Conservation (phyloP, 2,888 invertebrate species). For the Siphlonurus alternatus region DNA sequence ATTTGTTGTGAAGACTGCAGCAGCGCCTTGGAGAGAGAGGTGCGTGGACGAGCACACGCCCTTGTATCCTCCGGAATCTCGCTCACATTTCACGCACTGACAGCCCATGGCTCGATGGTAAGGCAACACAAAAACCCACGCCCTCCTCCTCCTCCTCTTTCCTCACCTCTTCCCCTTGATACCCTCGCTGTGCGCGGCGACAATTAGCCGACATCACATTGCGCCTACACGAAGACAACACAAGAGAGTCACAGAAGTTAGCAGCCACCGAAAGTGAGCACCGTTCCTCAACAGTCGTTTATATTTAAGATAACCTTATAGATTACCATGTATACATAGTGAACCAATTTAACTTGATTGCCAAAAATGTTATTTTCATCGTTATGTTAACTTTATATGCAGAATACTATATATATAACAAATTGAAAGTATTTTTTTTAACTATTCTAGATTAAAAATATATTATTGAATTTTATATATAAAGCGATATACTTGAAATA, state of each 20-base stretch:
- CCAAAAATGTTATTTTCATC: neutral
- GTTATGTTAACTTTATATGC: neutral
- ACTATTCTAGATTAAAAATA: too few species aligned
- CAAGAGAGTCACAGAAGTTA: too few species aligned
- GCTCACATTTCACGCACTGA: neutral
- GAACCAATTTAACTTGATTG: neutral
- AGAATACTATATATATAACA: neutral
- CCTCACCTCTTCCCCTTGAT: too few species aligned
- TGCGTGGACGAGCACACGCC: neutral
- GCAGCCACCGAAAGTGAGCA: too few species aligned
- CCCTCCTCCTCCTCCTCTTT: too few species aligned
- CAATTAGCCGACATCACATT: neutral
- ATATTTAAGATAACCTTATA: neutral
- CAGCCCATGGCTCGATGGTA: too few species aligned
- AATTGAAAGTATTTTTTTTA: too few species aligned
- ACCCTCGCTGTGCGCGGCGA: neutral
- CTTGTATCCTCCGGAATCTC: neutral
- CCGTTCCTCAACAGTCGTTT: too few species aligned
- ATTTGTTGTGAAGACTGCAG: neutral
- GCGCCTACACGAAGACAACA: neutral
- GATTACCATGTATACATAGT: neutral
- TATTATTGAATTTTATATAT: too few species aligned
- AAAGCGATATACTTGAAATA: too few species aligned
- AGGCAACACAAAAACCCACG: too few species aligned
- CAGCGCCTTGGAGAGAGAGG: neutral